These are phyloP conservation scores for Mormyrus lacerda DNA, from an alignment of 2,113 vertebrate genomes.

Conservation along the genomic window DNA sequence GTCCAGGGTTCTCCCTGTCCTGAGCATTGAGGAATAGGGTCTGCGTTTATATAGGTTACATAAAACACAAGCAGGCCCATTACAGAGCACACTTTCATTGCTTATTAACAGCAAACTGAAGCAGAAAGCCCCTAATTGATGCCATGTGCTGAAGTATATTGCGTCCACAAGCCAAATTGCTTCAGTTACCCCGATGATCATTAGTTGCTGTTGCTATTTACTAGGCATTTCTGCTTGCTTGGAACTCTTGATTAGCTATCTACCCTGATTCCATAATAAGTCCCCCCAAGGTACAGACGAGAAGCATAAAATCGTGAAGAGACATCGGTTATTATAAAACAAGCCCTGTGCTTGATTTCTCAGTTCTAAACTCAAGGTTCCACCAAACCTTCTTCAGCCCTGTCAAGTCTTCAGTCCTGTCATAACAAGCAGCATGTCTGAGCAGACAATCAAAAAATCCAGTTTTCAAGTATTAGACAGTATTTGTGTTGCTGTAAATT, in stretches of 20 bases:
- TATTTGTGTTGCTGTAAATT: background rate
- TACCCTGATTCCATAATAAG: slow-evolving; percentile 28
- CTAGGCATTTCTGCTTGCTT: slow-evolving; percentile 27
- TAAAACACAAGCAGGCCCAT: background rate
- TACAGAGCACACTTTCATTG: background rate
- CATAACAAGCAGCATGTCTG: background rate
- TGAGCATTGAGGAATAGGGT: background rate
- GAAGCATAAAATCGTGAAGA: background rate
- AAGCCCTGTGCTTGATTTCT: background rate
- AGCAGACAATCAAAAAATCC: background rate
- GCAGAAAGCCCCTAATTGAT: slow-evolving; percentile 12
- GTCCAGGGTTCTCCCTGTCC: background rate
- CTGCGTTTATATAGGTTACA: background rate
- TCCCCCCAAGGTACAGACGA: slow-evolving; percentile 7
- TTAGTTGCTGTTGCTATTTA: slow-evolving; percentile 39
- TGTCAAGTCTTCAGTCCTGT: background rate
- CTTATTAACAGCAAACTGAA: slow-evolving; percentile 3
- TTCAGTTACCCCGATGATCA: slow-evolving; percentile 28
- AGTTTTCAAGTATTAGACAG: background rate
- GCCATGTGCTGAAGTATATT: background rate
- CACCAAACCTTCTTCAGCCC: background rate
- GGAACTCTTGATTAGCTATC: slow-evolving; percentile 28
- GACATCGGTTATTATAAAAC: background rate
- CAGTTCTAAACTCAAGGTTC: background rate
- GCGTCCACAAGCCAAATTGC: slow-evolving; percentile 3